These are phyloP conservation scores for Notolabrus celidotus DNA, from an alignment of 2,797 vertebrate genomes.

Conservation along the genomic window DNA sequence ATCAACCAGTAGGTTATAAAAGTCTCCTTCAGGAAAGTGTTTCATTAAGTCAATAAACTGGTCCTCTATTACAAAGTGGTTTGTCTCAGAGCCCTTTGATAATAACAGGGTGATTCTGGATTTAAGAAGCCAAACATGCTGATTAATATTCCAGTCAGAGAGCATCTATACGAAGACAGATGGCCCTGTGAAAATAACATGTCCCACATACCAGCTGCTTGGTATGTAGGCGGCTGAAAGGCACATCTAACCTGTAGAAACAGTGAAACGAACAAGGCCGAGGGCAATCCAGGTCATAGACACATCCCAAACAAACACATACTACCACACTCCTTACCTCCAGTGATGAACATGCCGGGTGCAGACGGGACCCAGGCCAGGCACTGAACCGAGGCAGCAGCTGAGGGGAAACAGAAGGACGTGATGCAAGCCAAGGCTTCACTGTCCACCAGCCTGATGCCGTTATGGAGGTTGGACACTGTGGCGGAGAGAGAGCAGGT, in stretches of 20 bases:
- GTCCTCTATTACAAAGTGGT: too few relatives aligned
- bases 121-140: conserved; percentile 4
- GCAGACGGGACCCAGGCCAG: conserved; percentile 97
- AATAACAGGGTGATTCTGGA: not conserved
- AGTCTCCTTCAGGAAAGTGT: too few relatives aligned
- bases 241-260: not conserved
- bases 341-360: conserved; percentile 98
- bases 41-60: too few relatives aligned
- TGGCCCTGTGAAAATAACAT: not conserved
- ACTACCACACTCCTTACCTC: conserved; percentile 84
- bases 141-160: conserved; percentile 2
- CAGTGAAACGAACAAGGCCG: not conserved
- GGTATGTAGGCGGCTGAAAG: not conserved
- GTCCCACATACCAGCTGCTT: conserved; percentile 17
- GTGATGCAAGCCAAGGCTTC: conserved; percentile 92
- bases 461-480: conserved; percentile 95
- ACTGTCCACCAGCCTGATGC: conserved; percentile 93
- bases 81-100: not conserved
- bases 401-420: conserved; percentile 91
- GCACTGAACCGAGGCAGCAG: conserved; percentile 94
- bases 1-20: too few relatives aligned
- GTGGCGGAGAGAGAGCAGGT: conserved; percentile 1
- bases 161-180: conserved; percentile 13
- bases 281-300: conserved; percentile 2
- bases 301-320: not conserved